A percentile compares a stretch with the other conserved stretches of the same genome.
Evolutionary conservation across 1,140 invertebrate genomes (phyloP).

Genomic region (Anthonomus grandis): DNA sequence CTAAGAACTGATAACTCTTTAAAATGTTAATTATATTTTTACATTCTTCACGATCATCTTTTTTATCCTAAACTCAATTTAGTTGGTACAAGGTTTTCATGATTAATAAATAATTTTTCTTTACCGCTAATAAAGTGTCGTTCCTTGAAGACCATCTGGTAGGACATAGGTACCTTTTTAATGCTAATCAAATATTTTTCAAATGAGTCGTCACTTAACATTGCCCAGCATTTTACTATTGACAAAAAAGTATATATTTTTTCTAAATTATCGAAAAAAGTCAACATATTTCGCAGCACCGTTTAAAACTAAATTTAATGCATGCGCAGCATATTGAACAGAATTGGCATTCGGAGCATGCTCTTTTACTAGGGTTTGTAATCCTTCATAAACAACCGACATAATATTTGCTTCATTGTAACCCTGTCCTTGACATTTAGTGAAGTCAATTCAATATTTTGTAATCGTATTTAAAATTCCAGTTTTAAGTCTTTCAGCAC

Average conservation of each 20-base stretch:
- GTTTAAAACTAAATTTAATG: slow-evolving; percentile 33
- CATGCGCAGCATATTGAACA: slow-evolving; percentile 33
- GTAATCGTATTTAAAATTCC: too few species aligned
- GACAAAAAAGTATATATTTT: slow-evolving; percentile 24
- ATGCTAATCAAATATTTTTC: slow-evolving; percentile 29
- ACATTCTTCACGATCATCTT: slow-evolving; percentile 35
- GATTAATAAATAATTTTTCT: slow-evolving; percentile 26
- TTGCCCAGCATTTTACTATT: slow-evolving; percentile 28
- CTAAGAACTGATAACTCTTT: slow-evolving; percentile 38
- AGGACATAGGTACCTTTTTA: slow-evolving; percentile 40
- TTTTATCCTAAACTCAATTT: slow-evolving; percentile 29
- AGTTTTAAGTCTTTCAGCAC: too few species aligned
- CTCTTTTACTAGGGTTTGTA: too few species aligned
- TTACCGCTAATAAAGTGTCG: slow-evolving; percentile 31
- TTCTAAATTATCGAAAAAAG: slow-evolving; percentile 21
- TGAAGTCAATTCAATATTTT: too few species aligned
- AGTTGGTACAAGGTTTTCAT: slow-evolving; percentile 15
- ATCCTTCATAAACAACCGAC: too few species aligned
- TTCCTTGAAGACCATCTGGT: slow-evolving; percentile 41
- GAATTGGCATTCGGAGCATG: too few species aligned
- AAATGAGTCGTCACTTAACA: too few species aligned
- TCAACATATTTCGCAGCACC: slow-evolving; percentile 27
- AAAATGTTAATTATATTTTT: slow-evolving; percentile 12
- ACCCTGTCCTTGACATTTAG: too few species aligned
- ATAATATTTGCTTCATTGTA: too few species aligned